These are phyloP conservation scores for Eulemur rubriventer DNA, from an alignment of 2,797 vertebrate genomes.

Conservation along the genomic window DNA sequence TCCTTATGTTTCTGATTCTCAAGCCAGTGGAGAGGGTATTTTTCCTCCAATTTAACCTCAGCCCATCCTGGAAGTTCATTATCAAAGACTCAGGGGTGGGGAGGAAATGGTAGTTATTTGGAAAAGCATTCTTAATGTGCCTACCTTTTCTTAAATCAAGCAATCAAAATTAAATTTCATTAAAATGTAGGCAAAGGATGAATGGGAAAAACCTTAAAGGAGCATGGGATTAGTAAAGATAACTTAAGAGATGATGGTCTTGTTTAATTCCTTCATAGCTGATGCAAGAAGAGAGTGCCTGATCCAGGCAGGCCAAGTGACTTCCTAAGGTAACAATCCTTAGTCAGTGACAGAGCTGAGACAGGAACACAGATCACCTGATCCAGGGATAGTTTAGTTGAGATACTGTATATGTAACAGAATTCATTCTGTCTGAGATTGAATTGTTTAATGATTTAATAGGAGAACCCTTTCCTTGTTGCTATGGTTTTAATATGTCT, in stretches of 20 bases:
- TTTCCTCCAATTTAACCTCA: background rate
- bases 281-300: background rate
- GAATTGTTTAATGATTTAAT: background rate
- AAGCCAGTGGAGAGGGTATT: background rate
- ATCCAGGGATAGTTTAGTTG: background rate
- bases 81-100: rapidly evolving
- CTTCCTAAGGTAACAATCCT: background rate
- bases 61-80: background rate
- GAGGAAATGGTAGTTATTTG: background rate
- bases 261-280: background rate
- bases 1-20: background rate
- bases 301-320: background rate
- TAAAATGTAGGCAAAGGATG: background rate
- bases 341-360: background rate
- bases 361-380: background rate
- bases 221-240: background rate
- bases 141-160: background rate
- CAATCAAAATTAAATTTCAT: background rate
- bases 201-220: background rate
- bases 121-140: background rate
- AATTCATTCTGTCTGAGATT: background rate
- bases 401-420: background rate
- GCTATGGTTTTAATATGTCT: background rate
- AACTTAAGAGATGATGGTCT: background rate
- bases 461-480: background rate